Evolutionary conservation across 2,113 vertebrate genomes (phyloP).

Genomic region (Protobothrops mucrosquamatus): DNA sequence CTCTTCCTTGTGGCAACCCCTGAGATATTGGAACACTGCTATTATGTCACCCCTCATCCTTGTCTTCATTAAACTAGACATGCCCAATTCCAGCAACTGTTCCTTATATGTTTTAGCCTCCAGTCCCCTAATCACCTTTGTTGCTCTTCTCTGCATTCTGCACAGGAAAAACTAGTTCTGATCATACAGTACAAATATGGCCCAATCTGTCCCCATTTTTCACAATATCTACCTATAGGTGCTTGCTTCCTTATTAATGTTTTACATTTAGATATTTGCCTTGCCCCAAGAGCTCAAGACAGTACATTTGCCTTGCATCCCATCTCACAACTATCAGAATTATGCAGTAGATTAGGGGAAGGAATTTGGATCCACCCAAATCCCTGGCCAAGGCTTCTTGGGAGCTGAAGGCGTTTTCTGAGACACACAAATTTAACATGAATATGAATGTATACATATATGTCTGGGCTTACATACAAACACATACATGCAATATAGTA

Average conservation of each 20-base stretch:
- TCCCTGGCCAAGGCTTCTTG: not conserved
- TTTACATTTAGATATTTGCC: not conserved
- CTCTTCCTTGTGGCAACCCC: no score
- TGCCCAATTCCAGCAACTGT: rapidly evolving
- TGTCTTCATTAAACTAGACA: no score
- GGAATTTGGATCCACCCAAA: not conserved
- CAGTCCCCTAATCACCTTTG: no score
- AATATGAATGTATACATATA: not conserved
- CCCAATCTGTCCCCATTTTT: not conserved
- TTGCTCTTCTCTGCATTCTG: no score
- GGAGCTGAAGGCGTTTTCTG: not conserved
- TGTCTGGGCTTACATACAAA: not conserved
- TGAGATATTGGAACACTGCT: no score
- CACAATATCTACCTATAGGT: not conserved
- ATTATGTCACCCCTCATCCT: no score
- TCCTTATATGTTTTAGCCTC: no score
- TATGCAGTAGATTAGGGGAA: not conserved
- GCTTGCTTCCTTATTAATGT: not conserved
- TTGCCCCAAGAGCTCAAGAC: not conserved
- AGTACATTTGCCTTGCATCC: not conserved
- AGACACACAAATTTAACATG: not conserved
- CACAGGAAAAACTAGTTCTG: no score
- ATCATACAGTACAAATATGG: not conserved
- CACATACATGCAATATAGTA: not conserved
- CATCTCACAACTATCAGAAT: not conserved